Base-by-base conservation (phyloP, 2,888 invertebrate species). In the Prosapia bicincta region DNA sequence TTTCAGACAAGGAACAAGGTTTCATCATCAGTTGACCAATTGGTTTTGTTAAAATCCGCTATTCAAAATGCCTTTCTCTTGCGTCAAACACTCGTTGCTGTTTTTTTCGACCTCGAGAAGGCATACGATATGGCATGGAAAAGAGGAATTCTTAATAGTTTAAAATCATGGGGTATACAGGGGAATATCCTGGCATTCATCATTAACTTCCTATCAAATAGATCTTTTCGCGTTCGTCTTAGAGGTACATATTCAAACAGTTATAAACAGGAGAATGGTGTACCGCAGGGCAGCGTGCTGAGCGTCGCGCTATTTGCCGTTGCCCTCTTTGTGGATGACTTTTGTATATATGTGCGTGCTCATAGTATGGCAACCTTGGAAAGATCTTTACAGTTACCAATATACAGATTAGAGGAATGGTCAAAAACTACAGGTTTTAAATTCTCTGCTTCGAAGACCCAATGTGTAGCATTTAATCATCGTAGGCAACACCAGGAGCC, bases 61-160 rank as follows among this genome's bases (percentile, higher is more conserved):
- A 67, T 67, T 15, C 67, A 67, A 67, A 67, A 67, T 38, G 43
- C 43, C 25, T 43, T 69, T n/a, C 26, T 67, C 15, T 26, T 26
- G 10, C 26, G 67, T 26, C 67, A 25, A 10, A 26, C 26, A 13
- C 26, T 67, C 0, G 70, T 69, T 20, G 30, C 70, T 15, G 25
- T 69, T 3, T 69, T 69, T 30, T 69, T 69, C 20, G 70, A 69
- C 20, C 26, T 69, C 0, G 30, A 69, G n/a, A 69, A 30, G 24
- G 70, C 70, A 1, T 69, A 69, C n/a, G 70, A 69, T 20, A 30
- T 15, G n/a, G 24, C 70, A 15, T 69, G 70, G 70, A 6, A 24
- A 32, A 24, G 70, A 15, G 32, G 30, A 13, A 69, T 69, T 38
- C 32, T 69, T 2, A 30, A 30, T 9, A 30, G 6, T 6, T 30